phyloP scores from a whole-genome alignment of 1,140 invertebrate genomes.

The Samia ricini region DNA sequence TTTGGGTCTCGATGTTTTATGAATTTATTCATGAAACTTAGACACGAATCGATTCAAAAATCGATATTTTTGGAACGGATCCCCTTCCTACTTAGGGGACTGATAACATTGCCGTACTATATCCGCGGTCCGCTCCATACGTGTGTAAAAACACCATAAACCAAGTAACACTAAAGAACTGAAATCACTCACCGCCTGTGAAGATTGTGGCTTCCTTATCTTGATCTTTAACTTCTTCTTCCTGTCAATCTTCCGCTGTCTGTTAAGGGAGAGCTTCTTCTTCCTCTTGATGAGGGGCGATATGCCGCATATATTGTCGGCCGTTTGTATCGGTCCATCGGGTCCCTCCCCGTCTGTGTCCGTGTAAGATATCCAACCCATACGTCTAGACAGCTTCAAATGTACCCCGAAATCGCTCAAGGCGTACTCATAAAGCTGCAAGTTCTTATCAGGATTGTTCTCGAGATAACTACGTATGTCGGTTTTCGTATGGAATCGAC shows the following conservation, averaged over 20 bases:
- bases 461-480: constrained; percentile 80
- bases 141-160: too few species aligned
- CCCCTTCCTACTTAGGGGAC: too few species aligned
- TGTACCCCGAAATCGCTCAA: constrained; percentile 81
- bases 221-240: constrained; percentile 7
- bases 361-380: constrained; percentile 66
- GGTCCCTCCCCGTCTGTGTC: constrained; percentile 23
- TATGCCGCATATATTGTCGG: constrained; percentile 19
- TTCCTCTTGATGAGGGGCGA: constrained; percentile 43
- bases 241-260: neutral
- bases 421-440: constrained; percentile 69
- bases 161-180: too few species aligned
- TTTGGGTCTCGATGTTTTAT: too few species aligned
- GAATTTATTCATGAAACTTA: too few species aligned
- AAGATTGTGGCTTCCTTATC: neutral
- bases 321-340: constrained; percentile 23
- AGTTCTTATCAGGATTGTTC: constrained; percentile 38
- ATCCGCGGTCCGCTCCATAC: too few species aligned
- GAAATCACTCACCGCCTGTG: neutral
- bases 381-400: constrained; percentile 75
- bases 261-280: constrained; percentile 14
- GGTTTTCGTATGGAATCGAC: constrained; percentile 79
- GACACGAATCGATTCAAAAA: too few species aligned
- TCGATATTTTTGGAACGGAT: too few species aligned
- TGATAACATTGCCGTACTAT: too few species aligned